Evolutionary conservation across 2,888 invertebrate genomes (phyloP), one percentile per base, ranked within the genome.

Genomic region (Macaria notata): DNA sequence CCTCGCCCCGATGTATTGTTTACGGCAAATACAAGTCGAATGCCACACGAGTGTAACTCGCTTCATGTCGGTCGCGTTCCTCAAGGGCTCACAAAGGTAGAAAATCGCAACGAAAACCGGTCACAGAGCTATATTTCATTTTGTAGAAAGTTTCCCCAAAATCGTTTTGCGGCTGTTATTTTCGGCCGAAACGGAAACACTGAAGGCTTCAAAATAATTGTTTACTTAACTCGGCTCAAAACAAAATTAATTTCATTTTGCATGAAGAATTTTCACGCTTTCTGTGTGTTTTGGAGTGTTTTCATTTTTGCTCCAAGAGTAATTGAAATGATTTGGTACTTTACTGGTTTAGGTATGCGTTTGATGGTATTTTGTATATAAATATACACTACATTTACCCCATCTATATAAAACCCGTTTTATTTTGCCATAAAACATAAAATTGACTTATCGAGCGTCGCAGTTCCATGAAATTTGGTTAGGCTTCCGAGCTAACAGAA

Each of bases 1-100:
- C 45, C 46, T 50, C 42, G 41, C 61, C 59, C 53, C 60, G 65
- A 60, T 64, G 68, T 70, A 67, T 73, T 72, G 71, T 72, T 73
- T 72, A 65, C 70, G 64, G 66, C 65, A 68, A 63, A 66, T 62
- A 65, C 55, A 64, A 57, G 59, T 47, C 63, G 59, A 67, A 59
- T 61, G 55, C 66, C 63, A 74, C 65, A 64, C 63, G 63, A 55
- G 49, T 65, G 64, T 65, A 62, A 69, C 67, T 68, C 61, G 64
- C 62, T 62, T 68, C 58, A 62, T 64, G 52, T 49, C 59, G 58
- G 64, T 58, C 55, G 59, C 4, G 41, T 8, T n/a, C 59, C 62
- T 65, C 62, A 60, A 63, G 54, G 60, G 59, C 56, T 49, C n/a
- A 47, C 45, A 45, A 39, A 43, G 42, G 6, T 46, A 30, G 19